Evolutionary conservation across 2,113 vertebrate genomes (phyloP).

Genomic region (Thomomys bottae): DNA sequence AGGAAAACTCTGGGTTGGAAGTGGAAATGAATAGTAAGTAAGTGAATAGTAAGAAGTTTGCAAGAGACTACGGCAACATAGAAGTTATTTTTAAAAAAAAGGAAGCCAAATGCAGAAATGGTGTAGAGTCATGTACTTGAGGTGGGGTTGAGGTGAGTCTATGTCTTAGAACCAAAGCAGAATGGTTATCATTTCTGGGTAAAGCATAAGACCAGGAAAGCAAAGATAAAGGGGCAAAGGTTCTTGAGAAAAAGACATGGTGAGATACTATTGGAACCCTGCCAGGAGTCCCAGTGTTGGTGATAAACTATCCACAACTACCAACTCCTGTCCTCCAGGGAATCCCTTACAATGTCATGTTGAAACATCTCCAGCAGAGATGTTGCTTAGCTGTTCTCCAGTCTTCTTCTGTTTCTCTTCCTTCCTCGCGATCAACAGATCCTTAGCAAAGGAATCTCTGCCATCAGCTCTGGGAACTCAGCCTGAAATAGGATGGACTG

Average conservation of each 20-base stretch:
- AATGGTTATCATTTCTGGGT: not conserved
- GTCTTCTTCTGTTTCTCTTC: not conserved
- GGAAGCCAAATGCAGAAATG: not conserved
- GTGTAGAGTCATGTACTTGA: not conserved
- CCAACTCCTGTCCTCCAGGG: not conserved
- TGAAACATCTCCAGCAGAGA: not conserved
- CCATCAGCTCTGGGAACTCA: not conserved
- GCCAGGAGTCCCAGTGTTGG: not conserved
- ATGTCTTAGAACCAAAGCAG: not conserved
- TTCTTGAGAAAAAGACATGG: not conserved
- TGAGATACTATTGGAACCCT: too few species aligned
- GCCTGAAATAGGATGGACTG: not conserved
- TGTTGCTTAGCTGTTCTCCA: not conserved
- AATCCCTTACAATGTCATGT: not conserved
- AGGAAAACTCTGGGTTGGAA: not conserved
- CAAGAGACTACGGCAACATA: not conserved
- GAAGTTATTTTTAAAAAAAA: not conserved
- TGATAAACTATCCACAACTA: not conserved
- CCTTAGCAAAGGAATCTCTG: not conserved
- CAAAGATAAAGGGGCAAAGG: not conserved
- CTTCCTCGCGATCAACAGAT: slow-evolving; percentile 19
- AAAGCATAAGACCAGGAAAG: not conserved
- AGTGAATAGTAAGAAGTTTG: not conserved
- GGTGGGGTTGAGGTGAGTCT: not conserved
- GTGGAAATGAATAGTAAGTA: not conserved